Evolutionary conservation across 2,113 vertebrate species (phyloP).

Genomic region (Globicephala melas): DNA sequence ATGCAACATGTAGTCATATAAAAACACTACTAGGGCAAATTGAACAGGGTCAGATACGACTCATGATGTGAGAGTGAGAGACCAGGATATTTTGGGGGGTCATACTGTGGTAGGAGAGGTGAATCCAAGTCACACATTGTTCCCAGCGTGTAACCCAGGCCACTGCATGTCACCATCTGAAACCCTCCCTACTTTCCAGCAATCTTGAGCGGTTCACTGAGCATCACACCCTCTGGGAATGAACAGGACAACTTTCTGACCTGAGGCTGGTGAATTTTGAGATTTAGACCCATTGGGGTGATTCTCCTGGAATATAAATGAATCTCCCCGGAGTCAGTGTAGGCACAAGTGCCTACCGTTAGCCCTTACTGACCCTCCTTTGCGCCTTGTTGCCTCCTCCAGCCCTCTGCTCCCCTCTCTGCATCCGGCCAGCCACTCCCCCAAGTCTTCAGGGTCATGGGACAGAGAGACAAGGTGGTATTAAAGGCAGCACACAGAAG

Average conservation of each 20-base stretch:
- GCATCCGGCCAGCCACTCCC: neutral
- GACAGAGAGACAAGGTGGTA: neutral
- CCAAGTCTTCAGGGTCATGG: neutral
- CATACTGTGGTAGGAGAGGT: fast-evolving
- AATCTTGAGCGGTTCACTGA: neutral
- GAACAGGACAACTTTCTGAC: no score
- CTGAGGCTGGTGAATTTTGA: neutral
- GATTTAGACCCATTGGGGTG: neutral
- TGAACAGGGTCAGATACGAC: neutral
- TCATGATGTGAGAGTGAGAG: neutral
- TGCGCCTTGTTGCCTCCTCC: neutral
- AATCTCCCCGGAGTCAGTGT: neutral
- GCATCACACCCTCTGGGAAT: neutral
- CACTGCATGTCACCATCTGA: neutral
- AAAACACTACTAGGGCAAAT: no score
- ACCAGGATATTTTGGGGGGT: no score
- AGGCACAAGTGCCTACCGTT: neutral
- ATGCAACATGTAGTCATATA: neutral
- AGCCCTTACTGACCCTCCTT: no score
- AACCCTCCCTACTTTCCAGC: neutral
- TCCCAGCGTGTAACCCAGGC: neutral
- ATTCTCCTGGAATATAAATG: neutral
- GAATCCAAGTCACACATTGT: neutral
- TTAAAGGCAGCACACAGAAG: neutral
- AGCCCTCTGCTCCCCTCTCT: neutral